phyloP scores from a whole-genome alignment of 2,888 invertebrate species.

The Atrina japonica region DNA sequence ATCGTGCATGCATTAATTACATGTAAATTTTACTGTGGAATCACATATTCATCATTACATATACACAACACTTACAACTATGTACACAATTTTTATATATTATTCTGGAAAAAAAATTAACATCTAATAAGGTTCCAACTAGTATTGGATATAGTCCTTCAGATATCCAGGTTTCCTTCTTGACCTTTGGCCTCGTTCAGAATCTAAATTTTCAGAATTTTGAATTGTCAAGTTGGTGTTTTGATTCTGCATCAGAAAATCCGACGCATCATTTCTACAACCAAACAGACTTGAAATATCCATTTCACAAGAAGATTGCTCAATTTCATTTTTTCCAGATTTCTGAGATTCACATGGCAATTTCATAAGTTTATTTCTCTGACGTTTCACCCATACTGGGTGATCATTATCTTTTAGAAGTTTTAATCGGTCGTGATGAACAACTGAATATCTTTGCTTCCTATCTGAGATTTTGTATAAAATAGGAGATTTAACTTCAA shows the following conservation, averaged over 20 bases:
- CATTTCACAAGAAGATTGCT: neutral
- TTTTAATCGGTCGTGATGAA: slow-evolving; percentile 34
- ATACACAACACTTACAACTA: no score
- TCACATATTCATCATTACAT: no score
- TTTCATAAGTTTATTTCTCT: slow-evolving; percentile 11
- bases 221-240: no score
- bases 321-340: neutral
- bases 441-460: neutral
- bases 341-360: neutral
- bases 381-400: slow-evolving; percentile 14
- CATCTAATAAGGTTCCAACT: no score
- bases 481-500: slow-evolving; percentile 14
- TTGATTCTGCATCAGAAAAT: neutral
- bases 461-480: slow-evolving; percentile 4
- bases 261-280: neutral
- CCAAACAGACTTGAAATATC: neutral
- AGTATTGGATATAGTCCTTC: no score
- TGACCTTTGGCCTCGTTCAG: no score
- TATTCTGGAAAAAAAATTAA: no score
- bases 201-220: no score
- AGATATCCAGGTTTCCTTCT: no score
- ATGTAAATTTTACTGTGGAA: no score
- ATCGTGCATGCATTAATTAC: no score
- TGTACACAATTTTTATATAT: no score
- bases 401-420: slow-evolving; percentile 9